Evolutionary conservation across 2,888 invertebrate species (phyloP), one percentile per base, ranked within the genome.

Genomic region (Trichogramma dendrolimi): DNA sequence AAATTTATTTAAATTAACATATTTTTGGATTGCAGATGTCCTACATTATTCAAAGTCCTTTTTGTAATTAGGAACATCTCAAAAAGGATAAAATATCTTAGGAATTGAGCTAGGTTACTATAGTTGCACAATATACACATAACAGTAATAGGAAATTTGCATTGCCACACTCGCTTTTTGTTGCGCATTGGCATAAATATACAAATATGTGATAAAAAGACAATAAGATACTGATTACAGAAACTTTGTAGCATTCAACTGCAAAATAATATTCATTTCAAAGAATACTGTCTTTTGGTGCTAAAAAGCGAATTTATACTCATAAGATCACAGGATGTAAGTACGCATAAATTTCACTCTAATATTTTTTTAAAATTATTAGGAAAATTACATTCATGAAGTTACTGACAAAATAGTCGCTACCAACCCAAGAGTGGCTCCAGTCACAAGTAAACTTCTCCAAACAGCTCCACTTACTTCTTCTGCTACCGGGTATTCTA

Each of bases 401-500:
- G 78, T 78, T 61, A 78, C 77, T 38, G 79, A 75, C 63, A 79
- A 68, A 62, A 79, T 77, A 10, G 77, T 78, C 11, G 79, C 78
- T 11, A 79, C 76, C 55, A 79, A 67, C 46, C 78, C 77, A 8
- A 79, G 73, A 8, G 79, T 79, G 11, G 78, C 78, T 60, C 78
- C 79, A 4, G 79, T 79, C 73, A 79, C 74, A 14, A 79, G 58
- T 49, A 79, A 73, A 68, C 78, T 78, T 40, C 76, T 71, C 78
- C 78, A 79, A 46, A 79, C 72, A 7, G 78, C 77, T 42, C 78
- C 78, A 43, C 75, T 78, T 38, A 79, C 74, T 70, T 79, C 79
- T 65, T 79, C 78, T 5, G 77, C 76, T 10, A 78, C 76, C 11
- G 79, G 79, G 67, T 79, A 79, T 61, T 78, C 79, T 68, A 76